Base-by-base conservation (phyloP, 2,797 vertebrate genomes). In the Brachyalestes nurse region DNA sequence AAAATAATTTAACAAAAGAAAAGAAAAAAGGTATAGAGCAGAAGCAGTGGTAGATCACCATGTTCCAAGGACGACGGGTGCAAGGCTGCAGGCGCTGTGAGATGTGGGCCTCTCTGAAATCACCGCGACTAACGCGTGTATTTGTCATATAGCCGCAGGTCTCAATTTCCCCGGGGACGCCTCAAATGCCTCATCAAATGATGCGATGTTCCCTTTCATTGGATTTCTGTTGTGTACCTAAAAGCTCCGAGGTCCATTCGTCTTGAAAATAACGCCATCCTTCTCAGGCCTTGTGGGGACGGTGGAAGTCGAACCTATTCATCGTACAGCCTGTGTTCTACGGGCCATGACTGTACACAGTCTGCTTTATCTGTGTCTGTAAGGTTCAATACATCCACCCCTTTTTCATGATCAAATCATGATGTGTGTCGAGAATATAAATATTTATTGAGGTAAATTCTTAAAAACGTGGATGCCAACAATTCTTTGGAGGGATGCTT, bases 131-230 rank as follows among this genome's bases (percentile, higher is more conserved):
- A 92, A 91, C 92, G 91, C 91, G 91, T 53, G 93, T 94, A 93
- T 94, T 94, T 94, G 90, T 94, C 92, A 92, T 91, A 91, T 91
- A 90, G 92, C 92, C 89, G 87, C 78, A 72, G 90, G 93, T 90
- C 89, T 92, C 90, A 86, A 88, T 87, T 89, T 90, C 86, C 86
- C 84, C 73, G 0, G 89, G 91, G 93, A 93, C 90, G 89, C 89
- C 91, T 92, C 82, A 88, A 93, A 91, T 89, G 93, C 92, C 91
- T 93, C 93, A 93, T 93, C 93, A 94, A 93, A 94, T 93, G 92
- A 94, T 93, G 91, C 90, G 83, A 92, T 92, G 91, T 94, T 94
- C 90, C 92, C 88, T 92, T 93, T 93, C 92, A 83, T 89, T 92
- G 91, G 91, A 89, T 92, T 93, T 93, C 90, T 93, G 90, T 92